Evolutionary conservation across 2,113 vertebrate genomes (phyloP).

Genomic region (Collichthys lucidus): DNA sequence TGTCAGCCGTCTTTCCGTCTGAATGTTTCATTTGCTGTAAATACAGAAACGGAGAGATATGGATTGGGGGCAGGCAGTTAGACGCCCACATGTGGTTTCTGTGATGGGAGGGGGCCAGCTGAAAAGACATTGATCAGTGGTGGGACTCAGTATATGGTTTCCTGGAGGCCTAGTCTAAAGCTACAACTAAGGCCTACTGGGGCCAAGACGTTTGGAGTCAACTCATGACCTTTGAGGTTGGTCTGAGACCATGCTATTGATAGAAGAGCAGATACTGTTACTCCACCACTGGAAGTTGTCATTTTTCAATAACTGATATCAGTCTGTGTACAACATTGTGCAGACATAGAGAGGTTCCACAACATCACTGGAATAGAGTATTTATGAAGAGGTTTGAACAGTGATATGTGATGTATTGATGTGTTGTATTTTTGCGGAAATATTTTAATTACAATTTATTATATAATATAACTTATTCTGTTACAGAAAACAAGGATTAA

Average conservation of each 20-base stretch:
- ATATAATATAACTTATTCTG: background rate
- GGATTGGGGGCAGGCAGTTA: constrained; percentile 75
- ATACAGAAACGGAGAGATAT: constrained; percentile 83
- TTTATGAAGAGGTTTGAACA: background rate
- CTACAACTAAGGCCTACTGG: constrained; percentile 58
- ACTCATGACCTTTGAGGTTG: constrained; percentile 77
- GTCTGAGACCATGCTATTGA: constrained; percentile 77
- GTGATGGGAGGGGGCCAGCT: constrained; percentile 63
- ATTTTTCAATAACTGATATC: constrained; percentile 72
- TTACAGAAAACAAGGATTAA: background rate
- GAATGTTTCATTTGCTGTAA: constrained; percentile 86
- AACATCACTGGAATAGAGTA: constrained; percentile 1
- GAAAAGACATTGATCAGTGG: constrained; percentile 83
- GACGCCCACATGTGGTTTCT: constrained; percentile 77
- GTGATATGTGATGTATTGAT: background rate
- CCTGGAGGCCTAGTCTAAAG: constrained; percentile 60
- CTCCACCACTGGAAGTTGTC: constrained; percentile 75
- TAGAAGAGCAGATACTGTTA: constrained; percentile 72
- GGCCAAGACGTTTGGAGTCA: constrained; percentile 70
- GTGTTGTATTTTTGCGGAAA: background rate
- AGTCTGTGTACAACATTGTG: constrained; percentile 21
- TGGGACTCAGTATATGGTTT: constrained; percentile 74
- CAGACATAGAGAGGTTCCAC: constrained; percentile 17
- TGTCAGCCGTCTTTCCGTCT: constrained; percentile 79
- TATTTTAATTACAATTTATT: background rate